Base-by-base conservation (phyloP, 2,113 vertebrate species). In the Crypturellus undulatus region DNA sequence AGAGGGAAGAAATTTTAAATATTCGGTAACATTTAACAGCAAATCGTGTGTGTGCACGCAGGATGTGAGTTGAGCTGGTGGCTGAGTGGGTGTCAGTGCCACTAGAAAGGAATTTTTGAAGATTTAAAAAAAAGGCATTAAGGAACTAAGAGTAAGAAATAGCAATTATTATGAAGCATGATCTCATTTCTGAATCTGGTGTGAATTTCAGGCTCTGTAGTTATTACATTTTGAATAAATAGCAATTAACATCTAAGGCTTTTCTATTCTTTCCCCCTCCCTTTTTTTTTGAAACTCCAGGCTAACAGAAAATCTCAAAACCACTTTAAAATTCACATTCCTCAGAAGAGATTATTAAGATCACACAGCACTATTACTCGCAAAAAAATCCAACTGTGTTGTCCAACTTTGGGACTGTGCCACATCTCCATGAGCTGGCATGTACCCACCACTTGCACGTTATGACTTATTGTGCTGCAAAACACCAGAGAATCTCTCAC, bases 211-310 rank as follows among this genome's bases (percentile, higher is more conserved):
- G 86, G 56, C 86, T 95, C 91, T 60, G 76, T 63, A 94, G 72
- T 80, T 96, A 94, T 89, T 95, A 92, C 73, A 83, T 88, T 96
- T 89, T 96, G 90, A 97, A 96, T 95, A 96, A 97, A 96, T 81
- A 96, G 94, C 86, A 95, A 96, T 97, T 97, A 97, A 91, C 90
- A 95, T 97, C 93, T 79, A 91, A 91, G 87, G 19, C 16, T 94
- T 96, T 88, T 79, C 87, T 82, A 64, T 68, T 91, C 80, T 49
- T 90, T 64, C 40, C 49, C 6, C 18, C 12, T 36, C 45, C 42
- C 9, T 62, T 63, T 76, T 79, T 63, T 71, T 70, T 49, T 42
- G 38, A 73, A 75, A 73, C 32, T 71, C 73, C 36, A 94, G 68
- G 42, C 69, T 93, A 93, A 91, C 65, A 91, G 83, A 63, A 79